Conservation (phyloP, 2,113 vertebrate species). For the Piprites chloris region DNA sequence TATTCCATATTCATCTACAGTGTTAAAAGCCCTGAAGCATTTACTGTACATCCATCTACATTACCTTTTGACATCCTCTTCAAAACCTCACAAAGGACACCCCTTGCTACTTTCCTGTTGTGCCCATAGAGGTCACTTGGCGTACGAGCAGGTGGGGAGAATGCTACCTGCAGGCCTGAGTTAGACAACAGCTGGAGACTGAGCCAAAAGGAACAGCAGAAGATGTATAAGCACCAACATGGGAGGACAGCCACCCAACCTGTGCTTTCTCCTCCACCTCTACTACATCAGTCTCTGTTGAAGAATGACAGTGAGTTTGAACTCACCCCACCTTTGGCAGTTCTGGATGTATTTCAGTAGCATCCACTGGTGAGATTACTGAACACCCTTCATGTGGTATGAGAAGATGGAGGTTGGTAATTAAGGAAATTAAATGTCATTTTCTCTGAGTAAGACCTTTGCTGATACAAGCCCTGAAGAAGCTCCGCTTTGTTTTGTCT, state of each 20-base stretch:
- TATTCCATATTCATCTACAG: background rate
- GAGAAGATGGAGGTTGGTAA: background rate
- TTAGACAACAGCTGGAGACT: background rate
- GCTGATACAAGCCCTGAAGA: background rate
- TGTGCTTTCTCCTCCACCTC: background rate
- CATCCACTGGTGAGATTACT: background rate
- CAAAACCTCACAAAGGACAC: background rate
- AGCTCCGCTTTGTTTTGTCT: background rate
- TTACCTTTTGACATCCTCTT: background rate
- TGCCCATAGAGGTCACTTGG: background rate
- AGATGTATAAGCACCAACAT: background rate
- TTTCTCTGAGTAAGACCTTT: background rate
- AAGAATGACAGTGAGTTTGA: background rate
- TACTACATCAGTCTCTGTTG: background rate
- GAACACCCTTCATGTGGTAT: background rate
- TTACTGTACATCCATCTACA: background rate
- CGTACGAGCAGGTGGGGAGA: fast-evolving
- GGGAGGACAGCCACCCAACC: background rate
- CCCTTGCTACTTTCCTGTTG: background rate
- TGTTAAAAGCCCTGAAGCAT: background rate
- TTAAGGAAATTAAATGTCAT: background rate
- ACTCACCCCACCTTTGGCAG: background rate
- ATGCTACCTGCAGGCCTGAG: background rate
- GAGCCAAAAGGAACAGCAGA: background rate
- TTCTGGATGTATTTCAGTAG: background rate